phyloP scores from a whole-genome alignment of 2,113 vertebrate genomes.

The Phainopepla nitens region DNA sequence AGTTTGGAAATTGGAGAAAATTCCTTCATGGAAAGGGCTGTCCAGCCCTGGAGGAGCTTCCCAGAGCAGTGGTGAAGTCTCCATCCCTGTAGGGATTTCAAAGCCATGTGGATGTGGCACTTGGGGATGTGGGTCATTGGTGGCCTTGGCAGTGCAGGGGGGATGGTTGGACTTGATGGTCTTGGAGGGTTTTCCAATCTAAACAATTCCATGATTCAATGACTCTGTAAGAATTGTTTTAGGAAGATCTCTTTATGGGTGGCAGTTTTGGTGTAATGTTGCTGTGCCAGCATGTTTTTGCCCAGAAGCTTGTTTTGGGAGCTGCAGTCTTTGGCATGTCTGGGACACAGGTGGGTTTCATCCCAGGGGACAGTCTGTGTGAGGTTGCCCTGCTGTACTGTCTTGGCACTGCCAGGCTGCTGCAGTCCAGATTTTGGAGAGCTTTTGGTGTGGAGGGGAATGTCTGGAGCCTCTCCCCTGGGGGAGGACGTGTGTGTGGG shows the following conservation, averaged over 20 bases:
- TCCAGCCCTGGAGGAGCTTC: background rate
- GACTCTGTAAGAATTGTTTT: background rate
- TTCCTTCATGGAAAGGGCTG: rapidly evolving
- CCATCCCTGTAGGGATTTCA: background rate
- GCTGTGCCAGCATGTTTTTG: background rate
- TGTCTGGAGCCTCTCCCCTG: background rate
- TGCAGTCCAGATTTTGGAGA: background rate
- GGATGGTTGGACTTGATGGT: background rate
- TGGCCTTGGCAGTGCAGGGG: background rate
- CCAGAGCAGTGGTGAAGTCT: too few species aligned
- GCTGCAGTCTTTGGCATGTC: background rate
- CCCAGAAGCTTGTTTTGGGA: background rate
- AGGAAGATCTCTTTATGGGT: background rate
- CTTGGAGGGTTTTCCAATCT: background rate
- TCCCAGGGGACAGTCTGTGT: too few species aligned
- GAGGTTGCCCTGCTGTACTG: background rate
- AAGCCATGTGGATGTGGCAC: rapidly evolving
- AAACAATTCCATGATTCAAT: background rate
- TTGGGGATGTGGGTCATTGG: too few species aligned
- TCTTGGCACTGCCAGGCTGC: background rate
- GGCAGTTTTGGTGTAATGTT: background rate
- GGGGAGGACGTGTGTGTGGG: rapidly evolving
- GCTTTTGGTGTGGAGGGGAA: background rate
- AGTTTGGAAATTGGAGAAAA: background rate
- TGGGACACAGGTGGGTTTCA: background rate